Evolutionary conservation across 2,113 vertebrate genomes (phyloP), one percentile per base, ranked within the genome.

Genomic region (Hemicordylus capensis): DNA sequence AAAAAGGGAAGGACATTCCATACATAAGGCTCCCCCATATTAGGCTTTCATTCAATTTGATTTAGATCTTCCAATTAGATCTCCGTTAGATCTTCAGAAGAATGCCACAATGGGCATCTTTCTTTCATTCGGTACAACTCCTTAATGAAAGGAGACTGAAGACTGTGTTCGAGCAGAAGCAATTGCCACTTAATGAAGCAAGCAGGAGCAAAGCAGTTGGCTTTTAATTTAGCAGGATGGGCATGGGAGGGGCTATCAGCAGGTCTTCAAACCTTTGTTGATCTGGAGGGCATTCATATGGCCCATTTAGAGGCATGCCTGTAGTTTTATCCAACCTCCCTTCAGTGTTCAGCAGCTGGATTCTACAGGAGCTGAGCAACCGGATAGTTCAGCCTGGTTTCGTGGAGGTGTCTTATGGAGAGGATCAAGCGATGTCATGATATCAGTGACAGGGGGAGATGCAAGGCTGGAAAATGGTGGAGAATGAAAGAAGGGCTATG

Each of bases 261-360:
- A 46, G 42, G 22, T 44, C 7, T 46, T 19, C 19, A 39, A 39
- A 17, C 19, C 14, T 74, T n/a, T 51, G 31, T 22, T 3, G 48
- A 51, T 8, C 48, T 51, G 6, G 17, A 22, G 8, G n/a, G 5
- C 7, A 6, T n/a, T 34, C 19, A 19, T 1, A 0, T 12, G 8
- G 37, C 6, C 6, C 48, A 51, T 70, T 70, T 3, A 44, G 67
- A 22, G 7, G 37, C 61, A 64, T 10, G 31, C 26, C 61, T 64
- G 3, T 42, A 22, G 10, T 70, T 70, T 8, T 42, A 42, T 7
- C 10, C 67, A 39, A 20, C 22, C n/a, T 3, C 1, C 34, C 66
- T 20, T 69, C 34, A 69, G 37, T 70, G 19, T 22, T 42, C 22
- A 42, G 39, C 39, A 24, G 20, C 8, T 70, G 37, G 6, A 6